Base-by-base conservation (phyloP, 2,113 vertebrate genomes). In the Corythaixoides concolor region DNA sequence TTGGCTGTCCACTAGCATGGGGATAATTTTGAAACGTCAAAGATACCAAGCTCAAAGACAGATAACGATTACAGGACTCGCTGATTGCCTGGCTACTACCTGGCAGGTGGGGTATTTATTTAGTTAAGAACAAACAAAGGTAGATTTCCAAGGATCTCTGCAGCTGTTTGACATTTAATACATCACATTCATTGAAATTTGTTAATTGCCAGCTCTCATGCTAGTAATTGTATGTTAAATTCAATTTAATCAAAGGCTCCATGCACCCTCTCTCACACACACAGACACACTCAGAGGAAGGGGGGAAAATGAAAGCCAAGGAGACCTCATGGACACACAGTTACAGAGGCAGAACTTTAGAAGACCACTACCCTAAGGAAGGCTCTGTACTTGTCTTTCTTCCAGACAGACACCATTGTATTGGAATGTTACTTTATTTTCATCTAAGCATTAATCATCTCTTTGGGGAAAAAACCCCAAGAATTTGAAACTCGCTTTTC, bases 131-230 rank as follows among this genome's bases (percentile, higher is more conserved):
- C n/a, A 89, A 92, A 74, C 45, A 39, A 75, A 73, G 77, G 75
- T 70, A 80, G 63, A 45, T 56, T 89, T 92, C 56, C 47, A 87
- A 53, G 39, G 50, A 62, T 62, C 37, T 90, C 50, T 83, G 72
- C 53, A 85, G 70, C 77, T 91, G 45, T 83, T 85, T 85, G 78
- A 88, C 89, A 93, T 91, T 93, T 73, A 87, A 76, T 35, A 64
- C n/a, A 72, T 39, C 24, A 16, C 45, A 64, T 76, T 69, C 30
- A 89, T 3, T 45, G 62, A 85, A 88, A 82, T 82, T 64, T 82
- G 1, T 60, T 60, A 92, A 92, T 88, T 95, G 39, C 24, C 50
- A 88, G 62, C 24, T 89, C 85, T 83, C 53, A 20, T 58, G 49
- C 23, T 50, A 80, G 59, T 55, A 95, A 92, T 74, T 76, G 89